These are phyloP conservation scores for Thereva unica DNA, from an alignment of 2,888 invertebrate species.

Conservation along the genomic window DNA sequence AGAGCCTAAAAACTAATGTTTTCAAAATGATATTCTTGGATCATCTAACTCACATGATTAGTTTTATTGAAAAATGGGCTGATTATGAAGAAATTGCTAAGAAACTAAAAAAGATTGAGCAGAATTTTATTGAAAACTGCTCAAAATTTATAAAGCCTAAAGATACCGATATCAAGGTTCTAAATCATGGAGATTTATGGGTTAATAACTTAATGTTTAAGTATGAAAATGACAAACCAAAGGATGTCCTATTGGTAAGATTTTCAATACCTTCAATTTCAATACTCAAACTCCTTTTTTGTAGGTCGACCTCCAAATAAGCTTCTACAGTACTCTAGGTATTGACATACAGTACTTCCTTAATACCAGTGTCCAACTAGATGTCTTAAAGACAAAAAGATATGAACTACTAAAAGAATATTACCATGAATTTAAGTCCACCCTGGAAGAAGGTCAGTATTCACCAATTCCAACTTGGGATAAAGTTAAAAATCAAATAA, in stretches of 20 bases:
- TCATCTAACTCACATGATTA: conserved; percentile 40
- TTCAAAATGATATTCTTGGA: conserved; percentile 38
- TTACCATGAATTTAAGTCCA: conserved; percentile 36
- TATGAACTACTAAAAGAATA: conserved; percentile 38
- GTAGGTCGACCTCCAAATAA: conserved; percentile 44
- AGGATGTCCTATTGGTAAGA: conserved; percentile 59
- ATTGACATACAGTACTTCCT: conserved; percentile 44
- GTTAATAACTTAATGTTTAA: conserved; percentile 61
- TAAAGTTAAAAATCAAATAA: conserved; percentile 40
- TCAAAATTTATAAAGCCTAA: conserved; percentile 6
- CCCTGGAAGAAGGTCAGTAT: conserved; percentile 45
- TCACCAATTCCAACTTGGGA: conserved; percentile 41
- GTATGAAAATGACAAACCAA: conserved; percentile 54
- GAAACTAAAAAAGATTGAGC: conserved; percentile 36
- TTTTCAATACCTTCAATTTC: background rate
- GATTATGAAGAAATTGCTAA: conserved; percentile 40
- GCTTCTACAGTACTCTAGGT: conserved; percentile 42
- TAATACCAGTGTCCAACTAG: conserved; percentile 41
- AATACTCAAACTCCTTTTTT: conserved; percentile 1
- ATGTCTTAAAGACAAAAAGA: conserved; percentile 39
- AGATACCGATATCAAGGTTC: conserved; percentile 47
- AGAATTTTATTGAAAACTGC: conserved; percentile 18
- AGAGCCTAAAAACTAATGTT: background rate
- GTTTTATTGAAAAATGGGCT: conserved; percentile 40
- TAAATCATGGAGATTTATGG: conserved; percentile 63